Conservation (phyloP, 2,888 invertebrate genomes). For the Epistrophe eligans region DNA sequence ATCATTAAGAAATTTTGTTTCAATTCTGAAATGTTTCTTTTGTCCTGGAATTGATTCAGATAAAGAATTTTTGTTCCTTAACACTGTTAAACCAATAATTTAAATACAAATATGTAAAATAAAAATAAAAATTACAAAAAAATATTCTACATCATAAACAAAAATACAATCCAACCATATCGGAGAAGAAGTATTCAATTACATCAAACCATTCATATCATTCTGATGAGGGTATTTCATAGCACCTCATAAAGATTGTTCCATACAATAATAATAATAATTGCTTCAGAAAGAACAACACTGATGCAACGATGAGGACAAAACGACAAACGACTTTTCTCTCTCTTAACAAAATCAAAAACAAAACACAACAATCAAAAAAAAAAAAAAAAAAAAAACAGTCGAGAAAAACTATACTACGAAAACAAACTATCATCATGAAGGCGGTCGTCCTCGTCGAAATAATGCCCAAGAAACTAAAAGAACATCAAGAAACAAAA, state of each 20-base stretch:
- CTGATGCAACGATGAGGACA: background rate
- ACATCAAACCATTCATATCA: slow-evolving; percentile 52
- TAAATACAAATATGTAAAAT: too few species aligned
- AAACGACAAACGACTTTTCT: slow-evolving; percentile 21
- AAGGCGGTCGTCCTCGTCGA: slow-evolving; percentile 36
- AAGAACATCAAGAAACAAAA: slow-evolving; percentile 45
- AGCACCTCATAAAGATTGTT: slow-evolving; percentile 68
- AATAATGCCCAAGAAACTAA: slow-evolving; percentile 60
- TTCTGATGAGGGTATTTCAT: slow-evolving; percentile 49
- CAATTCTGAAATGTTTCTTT: too few species aligned
- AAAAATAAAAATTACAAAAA: background rate
- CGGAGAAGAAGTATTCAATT: slow-evolving; percentile 66
- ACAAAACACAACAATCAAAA: background rate
- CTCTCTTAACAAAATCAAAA: slow-evolving; percentile 17
- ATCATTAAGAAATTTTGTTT: too few species aligned
- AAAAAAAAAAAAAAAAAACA: background rate
- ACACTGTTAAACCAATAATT: too few species aligned
- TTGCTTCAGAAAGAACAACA: slow-evolving; percentile 44
- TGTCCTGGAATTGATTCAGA: too few species aligned
- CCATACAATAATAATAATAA: slow-evolving; percentile 23
- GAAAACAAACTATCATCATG: slow-evolving; percentile 42
- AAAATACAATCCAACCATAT: background rate
- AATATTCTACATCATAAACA: background rate
- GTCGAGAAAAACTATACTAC: background rate
- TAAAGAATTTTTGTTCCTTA: too few species aligned